Evolutionary conservation across 1,140 invertebrate species (phyloP).

Genomic region (Brachionus asplanchnoidis): DNA sequence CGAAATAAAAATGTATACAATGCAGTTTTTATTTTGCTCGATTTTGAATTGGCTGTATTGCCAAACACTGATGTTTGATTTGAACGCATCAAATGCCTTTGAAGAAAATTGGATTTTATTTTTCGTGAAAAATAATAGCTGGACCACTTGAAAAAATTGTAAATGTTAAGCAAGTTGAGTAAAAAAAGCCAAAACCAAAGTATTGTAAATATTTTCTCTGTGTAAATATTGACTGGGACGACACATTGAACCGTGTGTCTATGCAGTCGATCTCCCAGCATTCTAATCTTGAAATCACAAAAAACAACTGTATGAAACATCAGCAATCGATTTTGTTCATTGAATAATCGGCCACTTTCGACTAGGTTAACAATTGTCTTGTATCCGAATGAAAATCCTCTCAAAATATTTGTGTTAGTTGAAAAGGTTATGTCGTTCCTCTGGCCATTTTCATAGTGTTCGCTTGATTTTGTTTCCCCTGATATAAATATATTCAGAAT

Average conservation of each 20-base stretch:
- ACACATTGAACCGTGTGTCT: constrained; percentile 57
- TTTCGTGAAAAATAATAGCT: neutral
- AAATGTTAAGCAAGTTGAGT: constrained; percentile 22
- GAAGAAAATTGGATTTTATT: constrained; percentile 11
- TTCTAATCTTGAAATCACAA: constrained; percentile 43
- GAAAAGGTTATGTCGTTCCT: constrained; percentile 15
- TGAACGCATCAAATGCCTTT: constrained; percentile 9
- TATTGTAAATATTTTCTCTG: constrained; percentile 59
- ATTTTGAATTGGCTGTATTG: neutral
- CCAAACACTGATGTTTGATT: neutral
- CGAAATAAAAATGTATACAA: constrained; percentile 2
- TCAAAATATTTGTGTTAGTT: neutral
- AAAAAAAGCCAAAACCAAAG: constrained; percentile 55
- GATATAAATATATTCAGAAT: constrained; percentile 21
- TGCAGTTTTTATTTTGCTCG: neutral
- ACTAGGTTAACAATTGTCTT: constrained; percentile 2
- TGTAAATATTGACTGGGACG: constrained; percentile 59
- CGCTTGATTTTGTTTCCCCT: neutral
- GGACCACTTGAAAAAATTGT: neutral
- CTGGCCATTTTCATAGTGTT: neutral
- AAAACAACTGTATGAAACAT: constrained; percentile 40
- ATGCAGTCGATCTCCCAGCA: constrained; percentile 49
- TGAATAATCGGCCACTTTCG: constrained; percentile 9
- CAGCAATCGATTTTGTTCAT: neutral
- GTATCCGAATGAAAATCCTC: constrained; percentile 2